Evolutionary conservation across 2,113 vertebrate species (phyloP).

Genomic region (Porphyrio hochstetteri): DNA sequence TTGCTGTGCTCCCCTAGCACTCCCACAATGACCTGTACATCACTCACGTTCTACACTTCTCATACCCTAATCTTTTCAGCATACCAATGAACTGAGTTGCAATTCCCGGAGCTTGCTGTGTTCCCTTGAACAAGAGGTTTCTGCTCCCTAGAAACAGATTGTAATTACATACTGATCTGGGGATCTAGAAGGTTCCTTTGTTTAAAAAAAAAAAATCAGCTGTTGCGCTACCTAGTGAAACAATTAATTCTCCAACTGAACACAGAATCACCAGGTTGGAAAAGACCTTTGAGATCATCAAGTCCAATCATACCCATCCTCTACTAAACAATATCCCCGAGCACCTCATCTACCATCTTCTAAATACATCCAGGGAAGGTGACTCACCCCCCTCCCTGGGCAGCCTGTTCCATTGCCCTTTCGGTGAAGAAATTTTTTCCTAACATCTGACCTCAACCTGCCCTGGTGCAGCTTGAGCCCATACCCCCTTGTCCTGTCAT

Average conservation of each 20-base stretch:
- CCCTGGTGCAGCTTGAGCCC: too few relatives aligned
- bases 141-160: neutral
- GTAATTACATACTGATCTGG: neutral
- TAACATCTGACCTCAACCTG: too few relatives aligned
- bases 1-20: neutral
- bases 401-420: too few relatives aligned
- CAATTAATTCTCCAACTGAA: constrained; percentile 1
- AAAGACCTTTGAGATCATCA: too few relatives aligned
- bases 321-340: too few relatives aligned
- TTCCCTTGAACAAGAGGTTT: neutral
- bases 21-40: neutral
- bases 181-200: neutral
- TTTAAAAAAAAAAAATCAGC: neutral
- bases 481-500: too few relatives aligned
- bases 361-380: too few relatives aligned
- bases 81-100: neutral
- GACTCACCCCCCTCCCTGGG: too few relatives aligned
- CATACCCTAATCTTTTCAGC: neutral
- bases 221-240: constrained; percentile 17
- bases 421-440: too few relatives aligned
- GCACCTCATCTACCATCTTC: too few relatives aligned
- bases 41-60: neutral
- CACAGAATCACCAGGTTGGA: too few relatives aligned
- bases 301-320: too few relatives aligned
- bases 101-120: neutral